Percentiles rank a stretch among this genome's conserved stretches.
phyloP scores from a whole-genome alignment of 2,113 vertebrate genomes.

The Quiscalus mexicanus region DNA sequence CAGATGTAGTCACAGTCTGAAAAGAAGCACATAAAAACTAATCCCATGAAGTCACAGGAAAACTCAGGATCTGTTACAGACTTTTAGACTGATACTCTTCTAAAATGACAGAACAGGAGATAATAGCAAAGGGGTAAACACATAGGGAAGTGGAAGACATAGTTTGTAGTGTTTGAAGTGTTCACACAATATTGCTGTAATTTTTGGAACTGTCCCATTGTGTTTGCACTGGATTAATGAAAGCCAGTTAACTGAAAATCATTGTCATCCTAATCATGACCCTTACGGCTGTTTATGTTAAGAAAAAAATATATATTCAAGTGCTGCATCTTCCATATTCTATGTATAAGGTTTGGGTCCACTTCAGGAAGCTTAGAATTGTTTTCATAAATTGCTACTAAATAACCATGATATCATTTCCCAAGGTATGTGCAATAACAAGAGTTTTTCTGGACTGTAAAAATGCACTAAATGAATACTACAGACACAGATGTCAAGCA shows the following conservation, averaged over 20 bases:
- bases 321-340: background rate
- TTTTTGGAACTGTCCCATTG: background rate
- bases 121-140: background rate
- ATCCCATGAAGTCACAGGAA: background rate
- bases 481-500: background rate
- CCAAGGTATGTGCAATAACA: background rate
- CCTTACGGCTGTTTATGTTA: background rate
- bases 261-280: background rate
- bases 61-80: background rate
- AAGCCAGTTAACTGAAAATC: background rate
- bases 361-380: background rate
- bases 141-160: background rate
- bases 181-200: background rate
- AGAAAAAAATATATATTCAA: background rate
- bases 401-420: background rate
- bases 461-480: background rate
- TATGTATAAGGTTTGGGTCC: accelerated
- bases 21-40: background rate
- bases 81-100: background rate
- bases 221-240: background rate
- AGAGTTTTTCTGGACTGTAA: background rate
- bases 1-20: background rate
- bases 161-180: background rate
- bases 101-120: background rate
- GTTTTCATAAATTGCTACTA: background rate